Percentiles rank a stretch among this genome's conserved stretches.
Evolutionary conservation across 2,888 invertebrate species (phyloP).

Genomic region (Ophion ventricosus): DNA sequence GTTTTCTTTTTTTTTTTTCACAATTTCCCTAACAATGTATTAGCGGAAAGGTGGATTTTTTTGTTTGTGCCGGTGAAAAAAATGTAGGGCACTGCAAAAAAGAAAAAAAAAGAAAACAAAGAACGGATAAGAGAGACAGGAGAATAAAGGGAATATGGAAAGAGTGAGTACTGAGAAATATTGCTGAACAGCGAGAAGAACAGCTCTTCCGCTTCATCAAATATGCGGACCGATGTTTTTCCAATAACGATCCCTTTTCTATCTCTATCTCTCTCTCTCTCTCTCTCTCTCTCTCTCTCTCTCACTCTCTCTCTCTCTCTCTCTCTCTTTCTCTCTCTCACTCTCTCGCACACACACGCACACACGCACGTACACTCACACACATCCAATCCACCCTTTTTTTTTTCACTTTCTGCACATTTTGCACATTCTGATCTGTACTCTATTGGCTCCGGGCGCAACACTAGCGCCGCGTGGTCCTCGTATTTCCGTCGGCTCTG

Average conservation of each 20-base stretch:
- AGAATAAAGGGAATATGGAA: conserved; percentile 22
- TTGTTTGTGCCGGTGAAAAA: background rate
- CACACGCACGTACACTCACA: no score
- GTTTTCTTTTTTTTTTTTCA: background rate
- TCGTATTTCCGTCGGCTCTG: no score
- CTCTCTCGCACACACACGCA: background rate
- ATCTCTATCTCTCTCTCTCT: conserved; percentile 9
- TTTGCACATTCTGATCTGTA: background rate
- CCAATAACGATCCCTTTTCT: conserved; percentile 59
- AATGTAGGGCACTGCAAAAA: conserved; percentile 14
- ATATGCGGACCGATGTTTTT: conserved; percentile 67
- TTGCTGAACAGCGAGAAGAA: conserved; percentile 46
- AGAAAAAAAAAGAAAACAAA: no score
- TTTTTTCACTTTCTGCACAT: background rate
- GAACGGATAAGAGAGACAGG: background rate
- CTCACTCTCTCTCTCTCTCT: conserved; percentile 3
- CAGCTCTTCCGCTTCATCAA: conserved; percentile 43
- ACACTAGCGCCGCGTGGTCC: no score
- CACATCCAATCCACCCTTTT: background rate
- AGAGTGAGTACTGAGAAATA: conserved; percentile 45
- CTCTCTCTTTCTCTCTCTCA: conserved; percentile 7
- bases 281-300: background rate
- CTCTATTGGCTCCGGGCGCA: no score
- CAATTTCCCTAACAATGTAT: background rate
- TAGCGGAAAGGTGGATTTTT: no score